These are phyloP conservation scores for Rhabdomys pumilio DNA, from an alignment of 2,797 vertebrate species.

Conservation along the genomic window DNA sequence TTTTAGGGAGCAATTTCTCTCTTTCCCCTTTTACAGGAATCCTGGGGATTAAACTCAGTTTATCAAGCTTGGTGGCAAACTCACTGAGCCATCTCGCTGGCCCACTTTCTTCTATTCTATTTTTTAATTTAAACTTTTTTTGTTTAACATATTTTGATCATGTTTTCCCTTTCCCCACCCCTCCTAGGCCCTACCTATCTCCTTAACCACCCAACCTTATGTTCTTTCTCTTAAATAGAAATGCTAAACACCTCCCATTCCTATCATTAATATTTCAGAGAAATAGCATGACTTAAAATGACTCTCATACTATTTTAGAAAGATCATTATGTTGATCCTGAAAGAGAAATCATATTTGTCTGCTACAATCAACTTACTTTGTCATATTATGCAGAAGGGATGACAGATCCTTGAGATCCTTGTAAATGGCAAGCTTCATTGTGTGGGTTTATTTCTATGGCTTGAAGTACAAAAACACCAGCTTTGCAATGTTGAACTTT, in stretches of 20 bases:
- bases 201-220: neutral
- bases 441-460: slow-evolving; percentile 65
- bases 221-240: slow-evolving; percentile 44
- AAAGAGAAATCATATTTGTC: slow-evolving; percentile 60
- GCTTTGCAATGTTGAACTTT: slow-evolving; percentile 58
- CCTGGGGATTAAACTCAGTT: neutral
- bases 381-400: slow-evolving; percentile 14
- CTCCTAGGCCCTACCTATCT: neutral
- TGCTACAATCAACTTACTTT: slow-evolving; percentile 61
- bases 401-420: slow-evolving; percentile 47
- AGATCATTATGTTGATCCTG: slow-evolving; percentile 61
- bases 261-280: slow-evolving; percentile 62
- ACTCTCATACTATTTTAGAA: slow-evolving; percentile 71
- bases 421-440: slow-evolving; percentile 44
- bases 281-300: slow-evolving; percentile 56
- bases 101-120: neutral
- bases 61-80: neutral
- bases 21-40: neutral
- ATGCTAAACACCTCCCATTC: slow-evolving; percentile 1
- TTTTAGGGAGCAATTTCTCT: neutral
- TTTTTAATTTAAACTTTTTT: neutral
- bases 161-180: neutral
- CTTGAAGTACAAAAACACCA: slow-evolving; percentile 47
- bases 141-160: neutral
- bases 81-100: neutral